Base-by-base conservation (phyloP, 2,797 vertebrate species). In the Kryptopterus vitreolus region DNA sequence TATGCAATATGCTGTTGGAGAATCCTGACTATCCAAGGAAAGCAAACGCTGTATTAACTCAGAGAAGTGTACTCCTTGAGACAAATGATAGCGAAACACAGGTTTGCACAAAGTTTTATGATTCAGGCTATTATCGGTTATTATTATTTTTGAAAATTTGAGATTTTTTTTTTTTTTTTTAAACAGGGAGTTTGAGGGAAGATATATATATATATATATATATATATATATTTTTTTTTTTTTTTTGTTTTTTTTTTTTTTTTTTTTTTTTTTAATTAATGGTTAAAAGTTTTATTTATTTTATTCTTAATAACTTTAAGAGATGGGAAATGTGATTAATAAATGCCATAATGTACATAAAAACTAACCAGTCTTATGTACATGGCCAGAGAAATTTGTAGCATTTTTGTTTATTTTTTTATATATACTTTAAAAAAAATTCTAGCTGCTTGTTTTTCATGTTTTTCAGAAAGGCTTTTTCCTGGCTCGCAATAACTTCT, bases 1-100 rank as follows among this genome's bases (percentile, higher is more conserved):
- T 99, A 90, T 98, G 97, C 93, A 98, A 98, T 93, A 92, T 96
- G 89, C 95, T 99, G 90, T 91, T 98, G 93, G 96, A 98, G 91
- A 96, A 95, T 81, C 95, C 96, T 57, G 95, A 96, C 86, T 98
- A 96, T 87, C 96, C 96, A 70, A 95, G 95, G 90, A 95, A 94
- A 85, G 94, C 94, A 84, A 92, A 91, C 79, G 87, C 94, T 61
- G 88, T 93, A 83, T 91, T 95, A 85, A 94, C 94, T 77, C 90
- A 90, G 76, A 96, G 89, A 86, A 99, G 95, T 92, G 96, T 97
- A 88, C 93, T 99, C 13, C 95, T 98, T 66, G 95, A 97, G 90
- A 95, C 95, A 81, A 95, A 92, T 82, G 94, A 96, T 74, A 85
- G 79, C 15, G 93, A 96, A 88, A 89, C 92, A 76, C 95, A 97